Evolutionary conservation across 1,140 invertebrate genomes (phyloP), one percentile per base, ranked within the genome.

Genomic region (Dendrolimus punctatus): DNA sequence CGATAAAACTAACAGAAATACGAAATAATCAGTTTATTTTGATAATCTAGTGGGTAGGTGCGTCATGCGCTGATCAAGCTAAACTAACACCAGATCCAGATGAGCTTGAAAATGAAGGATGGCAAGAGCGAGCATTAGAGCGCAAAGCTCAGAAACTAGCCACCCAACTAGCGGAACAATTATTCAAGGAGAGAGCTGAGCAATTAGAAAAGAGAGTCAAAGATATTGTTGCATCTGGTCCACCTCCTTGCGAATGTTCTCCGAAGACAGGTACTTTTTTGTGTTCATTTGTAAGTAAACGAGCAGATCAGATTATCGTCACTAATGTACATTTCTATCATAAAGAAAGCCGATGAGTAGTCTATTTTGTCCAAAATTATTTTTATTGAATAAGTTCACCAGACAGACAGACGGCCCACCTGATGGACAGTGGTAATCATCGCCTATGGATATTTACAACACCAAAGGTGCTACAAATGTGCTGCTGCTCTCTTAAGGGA

Each of bases 121-220:
- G 69, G 72, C 64, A 78, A 49, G 58, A 79, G 37, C 57, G 64
- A 1, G 71, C 60, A 1, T 49, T 82, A 6, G 77, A 83, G 49
- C 59, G 57, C 2, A 62, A 66, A 8, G 77, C 80, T 4, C 76
- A 77, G 55, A 71, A 71, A 48, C 51, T 85, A 8, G 80, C 82
- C 4, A 52, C 59, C 0, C 41, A 80, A 42, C 58, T 85, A 1
- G 79, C 77, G 0, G 74, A 82, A 46, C 62, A 83, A 51, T 48
- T 85, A n/a, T 79, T 76, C 38, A 51, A 73, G n/a, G 71, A 82
- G 39, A 70, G 64, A 58, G 72, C 77, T 5, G 77, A 78, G 4
- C 50, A 72, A 41, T 10, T 85, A 5, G 62, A 67, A 8, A 57
- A 69, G 48, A 73, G 62, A 46, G 76, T 78, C 0, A 73, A 72